phyloP scores from a whole-genome alignment of 2,888 invertebrate genomes.

The Atethmia centrago region DNA sequence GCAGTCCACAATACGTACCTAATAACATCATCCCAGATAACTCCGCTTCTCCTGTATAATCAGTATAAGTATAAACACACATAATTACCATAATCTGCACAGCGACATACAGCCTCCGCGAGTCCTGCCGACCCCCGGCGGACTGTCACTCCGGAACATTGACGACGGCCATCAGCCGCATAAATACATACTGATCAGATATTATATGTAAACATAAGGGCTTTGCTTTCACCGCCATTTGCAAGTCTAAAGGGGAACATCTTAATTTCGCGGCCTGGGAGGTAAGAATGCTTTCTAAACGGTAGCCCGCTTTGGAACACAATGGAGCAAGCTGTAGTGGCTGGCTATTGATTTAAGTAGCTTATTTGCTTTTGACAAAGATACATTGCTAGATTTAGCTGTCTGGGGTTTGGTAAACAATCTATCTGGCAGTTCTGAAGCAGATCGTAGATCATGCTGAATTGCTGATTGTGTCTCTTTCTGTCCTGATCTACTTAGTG shows the following conservation, averaged over 20 bases:
- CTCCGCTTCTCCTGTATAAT: constrained; percentile 9
- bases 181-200: constrained; percentile 66
- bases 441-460: neutral
- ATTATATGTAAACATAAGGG: constrained; percentile 65
- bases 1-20: neutral
- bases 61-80: constrained; percentile 15
- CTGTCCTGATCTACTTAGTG: too few relatives aligned
- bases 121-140: constrained; percentile 19
- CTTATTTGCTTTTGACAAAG: constrained; percentile 28
- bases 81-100: constrained; percentile 39
- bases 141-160: constrained; percentile 45
- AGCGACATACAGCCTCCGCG: constrained; percentile 20
- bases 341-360: constrained; percentile 25
- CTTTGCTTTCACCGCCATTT: constrained; percentile 63
- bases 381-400: constrained; percentile 22
- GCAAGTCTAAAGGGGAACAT: constrained; percentile 65
- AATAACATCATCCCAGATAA: constrained; percentile 10
- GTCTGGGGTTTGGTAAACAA: neutral
- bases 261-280: constrained; percentile 61
- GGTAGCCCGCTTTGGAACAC: constrained; percentile 53
- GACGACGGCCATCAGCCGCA: constrained; percentile 47
- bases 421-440: neutral
- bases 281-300: constrained; percentile 49
- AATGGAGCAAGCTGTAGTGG: constrained; percentile 25
- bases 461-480: too few relatives aligned